A percentile compares a stretch with the other conserved stretches of the same genome.
These are phyloP conservation scores for Gnatocerus cornutus DNA, from an alignment of 2,888 invertebrate species.

Conservation along the genomic window DNA sequence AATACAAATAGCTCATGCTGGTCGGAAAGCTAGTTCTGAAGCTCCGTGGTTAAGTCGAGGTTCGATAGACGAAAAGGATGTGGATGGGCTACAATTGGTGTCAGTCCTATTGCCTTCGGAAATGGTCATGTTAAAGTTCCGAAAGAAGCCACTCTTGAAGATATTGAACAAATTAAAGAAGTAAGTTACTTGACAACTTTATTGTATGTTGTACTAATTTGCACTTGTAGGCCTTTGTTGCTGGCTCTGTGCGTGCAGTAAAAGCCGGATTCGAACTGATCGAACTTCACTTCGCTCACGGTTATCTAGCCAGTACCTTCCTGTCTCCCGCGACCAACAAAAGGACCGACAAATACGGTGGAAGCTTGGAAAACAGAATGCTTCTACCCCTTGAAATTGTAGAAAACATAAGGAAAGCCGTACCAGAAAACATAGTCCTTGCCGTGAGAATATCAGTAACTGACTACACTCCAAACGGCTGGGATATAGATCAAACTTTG, in stretches of 20 bases:
- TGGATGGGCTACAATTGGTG: neutral
- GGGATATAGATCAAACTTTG: neutral
- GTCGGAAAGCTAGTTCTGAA: slow-evolving; percentile 1
- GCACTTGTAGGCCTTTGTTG: neutral
- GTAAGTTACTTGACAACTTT: neutral
- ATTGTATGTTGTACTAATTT: neutral
- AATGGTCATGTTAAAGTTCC: neutral
- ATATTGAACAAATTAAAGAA: neutral
- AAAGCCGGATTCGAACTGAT: neutral
- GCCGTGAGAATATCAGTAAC: neutral
- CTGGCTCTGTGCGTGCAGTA: neutral
- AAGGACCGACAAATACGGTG: slow-evolving; percentile 4
- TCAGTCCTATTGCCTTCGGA: neutral
- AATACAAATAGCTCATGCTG: neutral
- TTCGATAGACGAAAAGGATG: neutral
- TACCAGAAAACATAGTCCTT: neutral
- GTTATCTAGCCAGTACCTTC: neutral
- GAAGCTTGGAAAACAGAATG: neutral
- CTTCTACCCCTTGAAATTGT: neutral
- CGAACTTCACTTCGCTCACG: neutral
- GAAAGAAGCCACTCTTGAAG: neutral
- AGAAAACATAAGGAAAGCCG: neutral
- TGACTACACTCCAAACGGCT: neutral
- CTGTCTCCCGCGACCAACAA: neutral
- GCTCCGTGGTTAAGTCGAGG: neutral